Base-by-base conservation (phyloP, 2,113 vertebrate species). In the Leucoraja erinaceus region DNA sequence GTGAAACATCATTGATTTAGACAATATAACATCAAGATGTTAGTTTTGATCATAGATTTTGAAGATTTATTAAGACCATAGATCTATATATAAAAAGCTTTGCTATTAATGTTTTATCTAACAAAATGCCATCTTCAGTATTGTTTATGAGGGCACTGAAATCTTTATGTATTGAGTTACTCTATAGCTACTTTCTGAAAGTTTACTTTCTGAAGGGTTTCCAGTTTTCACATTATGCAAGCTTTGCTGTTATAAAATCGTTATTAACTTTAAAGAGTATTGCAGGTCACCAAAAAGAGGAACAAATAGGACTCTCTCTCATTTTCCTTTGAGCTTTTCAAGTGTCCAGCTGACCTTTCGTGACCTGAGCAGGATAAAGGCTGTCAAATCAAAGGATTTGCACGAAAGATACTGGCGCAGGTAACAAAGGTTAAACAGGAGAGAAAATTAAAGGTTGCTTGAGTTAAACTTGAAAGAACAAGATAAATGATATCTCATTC, bases 391-490 rank as follows among this genome's bases (percentile, higher is more conserved):
- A 91, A 91, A 74, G 33, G 68, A 25, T 28, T 22, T 54, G 31
- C 38, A 91, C 28, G 90, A 72, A 72, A 70, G 47, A 88, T 63
- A 28, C 33, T 72, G 33, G 72, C 0, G 25, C 33, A 91, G 68
- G 20, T 74, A 72, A 72, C 68, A 91, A 91, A 91, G 90, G 68
- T 91, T 91, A 22, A 91, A 54, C 10, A 72, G 90, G 22, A 91
- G 47, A 91, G 38, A 70, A 91, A 54, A 91, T 72, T 54, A 91
- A 91, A 91, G 20, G 90, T 47, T 20, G 68, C 68, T 72, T 91
- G n/a, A 70, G 38, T 91, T 74, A 74, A 47, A 22, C 9, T 74
- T 47, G 68, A 12, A 91, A 91, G 59, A 63, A 14, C 83, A 66
- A 66, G 59, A 88, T 88, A 66, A 31, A 88, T 63, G 83, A 63